Conservation (phyloP, 30 jellyfish, hydroid and myxozoan genomes). For the Sanderia malayensis region DNA sequence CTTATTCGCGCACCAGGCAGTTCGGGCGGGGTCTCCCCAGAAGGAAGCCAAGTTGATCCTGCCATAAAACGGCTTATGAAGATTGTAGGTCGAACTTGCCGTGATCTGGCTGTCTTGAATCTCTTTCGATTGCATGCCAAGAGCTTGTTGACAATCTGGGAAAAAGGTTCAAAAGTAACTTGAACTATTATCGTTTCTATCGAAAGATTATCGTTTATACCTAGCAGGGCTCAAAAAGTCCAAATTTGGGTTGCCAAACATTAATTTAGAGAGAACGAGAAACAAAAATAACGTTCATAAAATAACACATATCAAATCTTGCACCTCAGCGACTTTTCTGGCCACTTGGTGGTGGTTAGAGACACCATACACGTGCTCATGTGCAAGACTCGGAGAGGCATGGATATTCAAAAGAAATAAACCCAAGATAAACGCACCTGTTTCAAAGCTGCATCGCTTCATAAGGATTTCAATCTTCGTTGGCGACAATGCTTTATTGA, state of each 20-base stretch:
- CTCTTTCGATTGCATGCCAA: slow-evolving; percentile 91
- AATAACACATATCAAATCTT: too few species aligned
- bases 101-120: slow-evolving; percentile 83
- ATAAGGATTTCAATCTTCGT: slow-evolving; percentile 79
- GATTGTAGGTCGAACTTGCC: slow-evolving; percentile 95
- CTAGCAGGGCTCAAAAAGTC: too few species aligned
- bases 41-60: slow-evolving; percentile 89
- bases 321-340: too few species aligned
- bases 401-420: background rate
- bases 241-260: too few species aligned
- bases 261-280: too few species aligned
- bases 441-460: slow-evolving; percentile 95
- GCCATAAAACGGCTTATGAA: slow-evolving; percentile 90
- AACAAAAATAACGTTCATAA: too few species aligned
- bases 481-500: slow-evolving; percentile 80
- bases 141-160: slow-evolving; percentile 92
- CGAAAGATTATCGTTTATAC: too few species aligned
- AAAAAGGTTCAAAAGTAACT: too few species aligned
- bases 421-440: slow-evolving; percentile 47
- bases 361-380: too few species aligned
- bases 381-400: too few species aligned
- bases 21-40: slow-evolving; percentile 98
- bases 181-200: too few species aligned
- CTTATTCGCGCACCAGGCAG: slow-evolving; percentile 98
- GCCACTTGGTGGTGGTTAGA: too few species aligned